These are phyloP conservation scores for Paramuricea clavata DNA, from an alignment of 92 coral and sea anemone genomes.

Conservation along the genomic window DNA sequence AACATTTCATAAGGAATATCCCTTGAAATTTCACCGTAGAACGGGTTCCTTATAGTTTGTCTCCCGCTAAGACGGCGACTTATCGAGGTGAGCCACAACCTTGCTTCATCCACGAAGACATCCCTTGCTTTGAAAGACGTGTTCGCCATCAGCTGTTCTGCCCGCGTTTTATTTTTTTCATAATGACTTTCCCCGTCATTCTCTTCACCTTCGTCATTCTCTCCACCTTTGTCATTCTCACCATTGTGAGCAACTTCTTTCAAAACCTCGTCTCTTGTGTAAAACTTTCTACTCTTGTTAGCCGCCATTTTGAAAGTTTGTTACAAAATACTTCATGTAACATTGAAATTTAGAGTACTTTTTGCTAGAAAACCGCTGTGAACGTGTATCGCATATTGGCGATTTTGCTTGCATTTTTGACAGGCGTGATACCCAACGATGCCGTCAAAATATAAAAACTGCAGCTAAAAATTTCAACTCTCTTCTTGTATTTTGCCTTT, in stretches of 20 bases:
- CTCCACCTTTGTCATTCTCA: background rate
- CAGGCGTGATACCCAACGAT: too few relatives aligned
- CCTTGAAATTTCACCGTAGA: background rate
- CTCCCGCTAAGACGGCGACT: constrained; percentile 17
- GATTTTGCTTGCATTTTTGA: too few relatives aligned
- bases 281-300: background rate
- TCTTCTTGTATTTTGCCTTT: too few relatives aligned
- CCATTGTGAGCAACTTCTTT: background rate
- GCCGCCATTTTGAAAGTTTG: background rate
- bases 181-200: too few relatives aligned
- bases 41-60: background rate
- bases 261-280: background rate
- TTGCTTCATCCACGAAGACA: background rate
- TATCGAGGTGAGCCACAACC: constrained; percentile 1
- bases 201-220: background rate
- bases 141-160: background rate
- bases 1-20: constrained; percentile 14
- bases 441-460: too few relatives aligned
- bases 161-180: background rate
- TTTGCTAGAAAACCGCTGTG: background rate
- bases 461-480: too few relatives aligned
- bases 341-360: background rate
- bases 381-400: constrained; percentile 2
- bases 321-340: background rate
- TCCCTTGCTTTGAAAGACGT: background rate